These are phyloP conservation scores for Eunapius fragilis DNA, from an alignment of 37 sponge, comb jelly and placozoan species.

Conservation along the genomic window DNA sequence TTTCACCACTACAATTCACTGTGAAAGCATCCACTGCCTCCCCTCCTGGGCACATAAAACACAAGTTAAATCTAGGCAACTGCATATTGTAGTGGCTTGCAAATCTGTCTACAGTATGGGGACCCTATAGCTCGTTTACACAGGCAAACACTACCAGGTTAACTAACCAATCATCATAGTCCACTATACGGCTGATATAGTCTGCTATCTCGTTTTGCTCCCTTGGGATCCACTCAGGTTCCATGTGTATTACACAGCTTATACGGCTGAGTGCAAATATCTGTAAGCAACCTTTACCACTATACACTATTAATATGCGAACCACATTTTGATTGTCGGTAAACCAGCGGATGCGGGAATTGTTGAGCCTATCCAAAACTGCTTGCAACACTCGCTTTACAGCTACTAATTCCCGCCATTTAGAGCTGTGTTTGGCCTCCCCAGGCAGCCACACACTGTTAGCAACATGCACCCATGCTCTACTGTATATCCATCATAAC, in stretches of 20 bases:
- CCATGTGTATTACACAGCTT: neutral
- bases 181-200: too few relatives aligned
- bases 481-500: slow-evolving; percentile 37
- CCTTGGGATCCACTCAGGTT: slow-evolving; percentile 45
- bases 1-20: slow-evolving; percentile 25
- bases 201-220: slow-evolving; percentile 20
- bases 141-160: neutral
- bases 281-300: slow-evolving; percentile 11
- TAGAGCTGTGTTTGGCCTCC: slow-evolving; percentile 15
- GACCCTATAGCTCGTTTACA: slow-evolving; percentile 32
- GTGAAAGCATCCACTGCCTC: slow-evolving; percentile 58
- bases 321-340: slow-evolving; percentile 54
- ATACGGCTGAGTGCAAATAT: slow-evolving; percentile 12
- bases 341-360: slow-evolving; percentile 6
- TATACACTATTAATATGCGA: slow-evolving; percentile 3
- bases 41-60: slow-evolving; percentile 18
- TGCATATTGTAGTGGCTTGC: slow-evolving; percentile 12
- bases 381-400: slow-evolving; percentile 11
- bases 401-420: slow-evolving; percentile 33
- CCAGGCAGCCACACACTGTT: neutral
- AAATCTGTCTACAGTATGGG: slow-evolving; percentile 48
- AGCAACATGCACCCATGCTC: too few relatives aligned
- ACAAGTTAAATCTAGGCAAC: neutral
- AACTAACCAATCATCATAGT: slow-evolving; percentile 36
- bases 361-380: neutral